These are phyloP conservation scores for Colius striatus DNA, from an alignment of 2,113 vertebrate genomes.

Conservation along the genomic window DNA sequence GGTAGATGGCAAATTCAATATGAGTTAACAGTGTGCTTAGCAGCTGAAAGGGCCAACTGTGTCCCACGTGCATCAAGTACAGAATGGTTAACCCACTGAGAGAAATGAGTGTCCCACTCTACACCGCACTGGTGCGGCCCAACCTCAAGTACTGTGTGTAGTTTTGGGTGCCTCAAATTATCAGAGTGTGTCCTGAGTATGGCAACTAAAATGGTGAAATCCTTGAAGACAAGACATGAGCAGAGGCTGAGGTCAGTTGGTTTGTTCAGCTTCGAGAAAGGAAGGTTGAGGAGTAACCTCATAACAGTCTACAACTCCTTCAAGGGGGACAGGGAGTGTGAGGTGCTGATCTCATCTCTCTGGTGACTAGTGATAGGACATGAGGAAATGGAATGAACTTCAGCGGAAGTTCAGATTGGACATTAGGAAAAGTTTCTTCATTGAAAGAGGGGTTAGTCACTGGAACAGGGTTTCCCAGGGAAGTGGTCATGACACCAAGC, in stretches of 20 bases:
- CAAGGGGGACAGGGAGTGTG: fast-evolving
- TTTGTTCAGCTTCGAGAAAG: background rate
- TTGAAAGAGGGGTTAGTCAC: fast-evolving
- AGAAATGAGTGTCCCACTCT: background rate
- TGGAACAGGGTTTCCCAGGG: background rate
- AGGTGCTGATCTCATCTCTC: background rate
- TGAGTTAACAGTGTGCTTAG: background rate
- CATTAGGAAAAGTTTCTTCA: background rate
- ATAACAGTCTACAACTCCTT: background rate
- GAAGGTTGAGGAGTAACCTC: background rate
- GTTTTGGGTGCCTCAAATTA: background rate
- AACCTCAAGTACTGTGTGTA: background rate
- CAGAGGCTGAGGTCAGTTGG: background rate
- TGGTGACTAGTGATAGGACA: background rate
- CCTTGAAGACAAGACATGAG: fast-evolving
- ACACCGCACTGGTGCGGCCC: background rate
- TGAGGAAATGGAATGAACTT: background rate
- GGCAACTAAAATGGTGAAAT: fast-evolving
- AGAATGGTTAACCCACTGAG: fast-evolving
- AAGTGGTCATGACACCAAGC: background rate
- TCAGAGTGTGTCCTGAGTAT: background rate
- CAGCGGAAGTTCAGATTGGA: background rate
- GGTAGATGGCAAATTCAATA: background rate
- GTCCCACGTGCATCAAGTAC: background rate
- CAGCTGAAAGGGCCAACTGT: fast-evolving